Evolutionary conservation across 1,140 invertebrate genomes (phyloP), one percentile per base, ranked within the genome.

Genomic region (Drosophila elegans): DNA sequence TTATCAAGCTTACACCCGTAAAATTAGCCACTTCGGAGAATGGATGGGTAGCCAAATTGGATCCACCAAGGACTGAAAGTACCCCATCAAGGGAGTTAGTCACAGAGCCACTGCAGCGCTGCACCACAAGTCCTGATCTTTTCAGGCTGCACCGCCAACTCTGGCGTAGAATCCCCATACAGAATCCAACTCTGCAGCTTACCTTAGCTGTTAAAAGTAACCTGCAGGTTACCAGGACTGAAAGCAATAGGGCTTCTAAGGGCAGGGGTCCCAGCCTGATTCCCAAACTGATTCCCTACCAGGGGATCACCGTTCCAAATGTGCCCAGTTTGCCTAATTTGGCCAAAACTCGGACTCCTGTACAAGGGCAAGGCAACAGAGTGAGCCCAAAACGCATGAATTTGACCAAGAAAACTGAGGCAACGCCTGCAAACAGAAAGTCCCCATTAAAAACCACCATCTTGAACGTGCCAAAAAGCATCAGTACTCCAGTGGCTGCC

Each of bases 301-400:
- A 29, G 11, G 27, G 29, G 46, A 7, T 5, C 12, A 48, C 11
- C 3, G 10, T 39, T 13, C 38, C 12, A n/a, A 39, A 39, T 39
- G 29, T 7, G 2, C 29, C 29, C 29, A 32, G 1, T 6, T 12
- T 7, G 12, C 25, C 12, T 2, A 63, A 3, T 2, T 10, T 6
- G 5, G 1, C 29, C 13, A 48, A 39, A 21, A 2, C n/a, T 3
- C 27, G 32, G 11, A 67, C 16, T 27, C 45, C 56, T n/a, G 13
- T 21, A n/a, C 56, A 62, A 10, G 21, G 44, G 27, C 34, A 44
- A 4, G 25, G 59, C 25, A 27, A 25, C 16, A 49, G 27, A 21
- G 38, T 66, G 60, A 9, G 46, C 1, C 0, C 63, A 1, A 64
- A 44, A 9, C 60, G 64, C 16, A 29, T 6, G 2, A 38, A 51